Evolutionary conservation across 2,888 invertebrate species (phyloP).

Genomic region (Torymus tubicola): DNA sequence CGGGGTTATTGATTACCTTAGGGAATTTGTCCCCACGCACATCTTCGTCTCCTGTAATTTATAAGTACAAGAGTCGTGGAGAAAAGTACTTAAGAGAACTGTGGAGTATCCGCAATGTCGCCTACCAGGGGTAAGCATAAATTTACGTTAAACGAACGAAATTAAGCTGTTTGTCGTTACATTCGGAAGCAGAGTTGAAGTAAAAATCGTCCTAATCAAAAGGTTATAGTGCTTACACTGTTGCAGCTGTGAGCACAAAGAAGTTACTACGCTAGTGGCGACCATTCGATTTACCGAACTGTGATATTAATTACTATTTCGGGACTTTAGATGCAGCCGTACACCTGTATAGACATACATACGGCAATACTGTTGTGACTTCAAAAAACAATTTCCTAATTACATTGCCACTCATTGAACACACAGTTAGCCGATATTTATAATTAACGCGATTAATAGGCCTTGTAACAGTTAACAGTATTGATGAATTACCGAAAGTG

Average conservation of each 20-base stretch:
- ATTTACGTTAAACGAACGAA: not conserved
- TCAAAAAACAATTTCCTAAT: too few species aligned
- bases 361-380: too few species aligned
- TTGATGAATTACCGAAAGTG: too few species aligned
- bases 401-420: too few species aligned
- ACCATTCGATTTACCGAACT: not conserved
- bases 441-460: too few species aligned
- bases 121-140: constrained; percentile 7
- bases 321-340: too few species aligned
- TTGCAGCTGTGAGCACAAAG: not conserved
- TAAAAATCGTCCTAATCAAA: not conserved
- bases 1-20: constrained; percentile 42
- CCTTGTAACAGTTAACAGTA: too few species aligned
- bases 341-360: too few species aligned
- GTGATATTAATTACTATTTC: not conserved
- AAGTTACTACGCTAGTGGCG: not conserved
- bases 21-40: constrained; percentile 35
- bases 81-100: constrained; percentile 44
- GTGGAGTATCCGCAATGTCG: constrained; percentile 36
- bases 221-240: too few species aligned
- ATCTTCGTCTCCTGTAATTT: not conserved
- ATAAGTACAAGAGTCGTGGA: not conserved
- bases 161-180: not conserved
- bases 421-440: too few species aligned
- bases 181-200: constrained; percentile 18